Base-by-base conservation (phyloP, 2,888 invertebrate genomes). In the Beris chalybata region DNA sequence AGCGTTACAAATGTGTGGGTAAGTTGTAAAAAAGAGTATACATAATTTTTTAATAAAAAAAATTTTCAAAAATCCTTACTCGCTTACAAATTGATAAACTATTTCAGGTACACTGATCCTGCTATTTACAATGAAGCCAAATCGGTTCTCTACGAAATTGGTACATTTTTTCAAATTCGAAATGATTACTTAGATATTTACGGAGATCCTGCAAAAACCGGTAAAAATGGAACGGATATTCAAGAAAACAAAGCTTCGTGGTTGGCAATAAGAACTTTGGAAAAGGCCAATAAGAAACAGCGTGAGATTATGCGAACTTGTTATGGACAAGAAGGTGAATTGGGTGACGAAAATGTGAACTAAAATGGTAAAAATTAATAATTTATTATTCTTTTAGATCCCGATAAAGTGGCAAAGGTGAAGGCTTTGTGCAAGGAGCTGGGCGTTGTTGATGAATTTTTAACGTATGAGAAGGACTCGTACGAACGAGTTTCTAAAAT, bases 281-380 rank as follows among this genome's bases (percentile, higher is more conserved):
- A 52, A 22, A 31, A 38, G 13, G 61, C 38, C 9, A 43, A 52
- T 52, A 13, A 38, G 4, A 5, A 38, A 3, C 61, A 61, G 11
- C 11, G 15, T 12, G 38, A 22, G 5, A 38, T 61, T 13, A 32
- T 61, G 43, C 5, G 38, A 52, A 52, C 7, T 2, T 61, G 61
- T 15, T 61, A 61, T 22, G 61, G 61, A 22, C 50, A 61, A 52
- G 52, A 61, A 15, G 61, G 61, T 61, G 30, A 22, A 22, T 22
- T 22, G 22, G 22, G 3, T 3, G 22, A 22, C 22, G 22, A 22
- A 22, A 22, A 22, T 1, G 22, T 22, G 22, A 22, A 22, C 3
- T 22, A 22, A 22, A 22, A 22, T 22, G 38, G 3, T 38, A 9
- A 38, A 38, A 5, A 38, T 38, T 38, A 38, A 7, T 38, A 38